Conservation (phyloP, 2,888 invertebrate genomes). For the Atethmia centrago region DNA sequence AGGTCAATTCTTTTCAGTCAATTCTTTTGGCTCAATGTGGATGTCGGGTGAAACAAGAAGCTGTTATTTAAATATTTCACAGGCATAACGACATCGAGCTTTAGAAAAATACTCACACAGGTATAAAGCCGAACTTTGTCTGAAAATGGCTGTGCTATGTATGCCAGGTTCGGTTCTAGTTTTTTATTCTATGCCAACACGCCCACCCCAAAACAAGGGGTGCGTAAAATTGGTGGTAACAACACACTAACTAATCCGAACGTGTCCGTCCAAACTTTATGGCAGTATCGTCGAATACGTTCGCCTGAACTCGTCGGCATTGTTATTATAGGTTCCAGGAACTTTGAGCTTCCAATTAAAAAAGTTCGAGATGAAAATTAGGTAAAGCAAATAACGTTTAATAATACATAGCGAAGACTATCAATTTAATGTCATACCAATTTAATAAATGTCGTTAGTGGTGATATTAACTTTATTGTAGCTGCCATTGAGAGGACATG, state of each 20-base stretch:
- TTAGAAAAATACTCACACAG: background rate
- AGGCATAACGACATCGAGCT: background rate
- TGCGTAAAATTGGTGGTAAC: slow-evolving; percentile 52
- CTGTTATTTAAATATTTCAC: background rate
- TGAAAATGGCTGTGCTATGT: background rate
- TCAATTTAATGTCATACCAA: too few species aligned
- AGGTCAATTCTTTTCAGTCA: too few species aligned
- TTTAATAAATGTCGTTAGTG: too few species aligned
- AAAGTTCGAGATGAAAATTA: slow-evolving; percentile 12
- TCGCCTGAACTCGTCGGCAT: slow-evolving; percentile 30
- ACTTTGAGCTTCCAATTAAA: slow-evolving; percentile 9
- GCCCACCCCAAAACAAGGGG: slow-evolving; percentile 22
- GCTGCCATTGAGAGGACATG: too few species aligned
- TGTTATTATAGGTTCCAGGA: slow-evolving; percentile 37
- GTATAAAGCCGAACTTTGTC: background rate
- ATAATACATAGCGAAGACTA: too few species aligned
- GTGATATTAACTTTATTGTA: too few species aligned
- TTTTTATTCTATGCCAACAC: slow-evolving; percentile 8
- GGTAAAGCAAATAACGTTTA: background rate
- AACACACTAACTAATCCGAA: slow-evolving; percentile 59
- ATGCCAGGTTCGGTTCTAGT: background rate
- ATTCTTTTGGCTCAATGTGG: background rate
- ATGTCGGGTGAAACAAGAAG: background rate
- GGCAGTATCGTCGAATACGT: slow-evolving; percentile 49
- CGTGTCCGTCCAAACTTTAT: slow-evolving; percentile 56